Conservation (phyloP, 1,140 invertebrate species). For the Drosophila triauraria region DNA sequence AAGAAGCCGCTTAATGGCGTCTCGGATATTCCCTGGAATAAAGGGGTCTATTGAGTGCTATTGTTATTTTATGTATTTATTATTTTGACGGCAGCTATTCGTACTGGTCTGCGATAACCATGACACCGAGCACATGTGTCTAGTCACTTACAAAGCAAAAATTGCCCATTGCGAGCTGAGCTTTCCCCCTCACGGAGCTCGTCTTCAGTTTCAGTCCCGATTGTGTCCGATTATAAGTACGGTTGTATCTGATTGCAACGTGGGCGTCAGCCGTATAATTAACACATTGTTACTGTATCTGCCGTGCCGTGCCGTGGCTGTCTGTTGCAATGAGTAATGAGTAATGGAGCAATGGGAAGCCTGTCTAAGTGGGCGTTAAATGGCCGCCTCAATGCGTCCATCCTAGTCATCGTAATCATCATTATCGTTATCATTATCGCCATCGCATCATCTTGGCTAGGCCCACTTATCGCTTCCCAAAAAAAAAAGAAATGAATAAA, state of each 20-base stretch:
- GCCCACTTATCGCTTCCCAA: conserved; percentile 33
- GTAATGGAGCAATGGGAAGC: conserved; percentile 53
- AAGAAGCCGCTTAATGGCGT: no score
- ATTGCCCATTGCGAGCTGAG: conserved; percentile 48
- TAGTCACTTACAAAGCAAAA: conserved; percentile 42
- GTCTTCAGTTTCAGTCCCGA: conserved; percentile 40
- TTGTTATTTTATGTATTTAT: no score
- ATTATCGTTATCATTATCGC: conserved; percentile 30
- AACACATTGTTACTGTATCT: conserved; percentile 46
- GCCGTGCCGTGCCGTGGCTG: conserved; percentile 1
- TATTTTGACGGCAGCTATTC: not conserved
- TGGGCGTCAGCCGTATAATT: conserved; percentile 54
- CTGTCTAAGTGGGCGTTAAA: conserved; percentile 69
- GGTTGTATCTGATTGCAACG: conserved; percentile 31
- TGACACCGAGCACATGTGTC: conserved; percentile 52
- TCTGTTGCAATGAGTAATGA: conserved; percentile 45
- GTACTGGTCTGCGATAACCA: conserved; percentile 20
- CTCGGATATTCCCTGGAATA: not conserved
- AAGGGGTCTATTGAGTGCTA: not conserved
- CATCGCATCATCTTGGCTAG: conserved; percentile 32
- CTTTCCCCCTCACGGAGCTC: conserved; percentile 4
- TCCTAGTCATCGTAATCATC: conserved; percentile 15
- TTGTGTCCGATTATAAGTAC: conserved; percentile 27
- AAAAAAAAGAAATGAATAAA: not conserved
- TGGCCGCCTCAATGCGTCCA: conserved; percentile 56